These are phyloP conservation scores for Cricetomys ansorgei DNA, from an alignment of 2,113 vertebrate genomes.

Conservation along the genomic window DNA sequence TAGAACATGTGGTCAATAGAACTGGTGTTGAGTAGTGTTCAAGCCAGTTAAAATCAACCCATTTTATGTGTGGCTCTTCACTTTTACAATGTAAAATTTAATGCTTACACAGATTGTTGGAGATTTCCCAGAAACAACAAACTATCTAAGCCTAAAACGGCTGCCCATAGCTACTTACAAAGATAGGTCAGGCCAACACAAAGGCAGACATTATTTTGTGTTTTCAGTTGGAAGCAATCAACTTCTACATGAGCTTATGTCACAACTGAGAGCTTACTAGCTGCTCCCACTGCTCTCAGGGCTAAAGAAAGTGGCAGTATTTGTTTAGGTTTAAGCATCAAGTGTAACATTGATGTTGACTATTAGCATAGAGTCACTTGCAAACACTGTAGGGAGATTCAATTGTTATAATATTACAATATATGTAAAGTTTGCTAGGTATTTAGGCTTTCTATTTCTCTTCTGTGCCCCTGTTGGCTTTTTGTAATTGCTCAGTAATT, in stretches of 20 bases:
- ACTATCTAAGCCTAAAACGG: background rate
- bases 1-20: too few relatives aligned
- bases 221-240: slow-evolving; percentile 40
- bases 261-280: background rate
- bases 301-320: background rate
- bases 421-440: background rate
- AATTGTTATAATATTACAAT: background rate
- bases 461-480: background rate
- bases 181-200: background rate
- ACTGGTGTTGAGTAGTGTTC: background rate
- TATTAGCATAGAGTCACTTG: background rate
- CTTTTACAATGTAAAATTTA: background rate
- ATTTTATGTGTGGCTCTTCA: slow-evolving; percentile 23
- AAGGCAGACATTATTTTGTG: background rate
- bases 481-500: background rate
- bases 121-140: background rate
- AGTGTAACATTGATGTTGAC: background rate
- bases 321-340: slow-evolving; percentile 16
- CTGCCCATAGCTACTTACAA: background rate
- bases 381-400: background rate
- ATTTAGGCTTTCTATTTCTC: slow-evolving; percentile 2
- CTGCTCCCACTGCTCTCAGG: background rate
- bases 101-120: background rate
- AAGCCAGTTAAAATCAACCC: background rate
- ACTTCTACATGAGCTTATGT: background rate